Conservation (phyloP, 2,888 invertebrate species). For the Drosophila neoperkinsi region DNA sequence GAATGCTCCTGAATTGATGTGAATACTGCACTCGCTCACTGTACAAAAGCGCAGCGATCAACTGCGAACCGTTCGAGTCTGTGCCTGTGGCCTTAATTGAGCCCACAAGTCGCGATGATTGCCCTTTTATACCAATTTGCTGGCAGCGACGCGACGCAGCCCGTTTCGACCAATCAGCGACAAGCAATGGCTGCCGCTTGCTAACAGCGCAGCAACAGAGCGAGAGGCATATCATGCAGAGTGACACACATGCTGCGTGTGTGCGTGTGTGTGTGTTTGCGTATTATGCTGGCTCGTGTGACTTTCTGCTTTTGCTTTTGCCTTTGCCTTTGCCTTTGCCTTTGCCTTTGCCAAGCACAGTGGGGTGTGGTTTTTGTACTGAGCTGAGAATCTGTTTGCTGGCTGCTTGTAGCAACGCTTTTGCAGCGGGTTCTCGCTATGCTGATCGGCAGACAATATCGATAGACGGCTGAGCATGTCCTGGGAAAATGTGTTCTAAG, state of each 20-base stretch:
- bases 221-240: conserved; percentile 23
- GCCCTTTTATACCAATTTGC: conserved; percentile 87
- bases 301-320: conserved; percentile 55
- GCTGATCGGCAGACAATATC: conserved; percentile 30
- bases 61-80: conserved; percentile 78
- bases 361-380: conserved; percentile 51
- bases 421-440: conserved; percentile 24
- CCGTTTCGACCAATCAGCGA: conserved; percentile 80
- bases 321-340: conserved; percentile 21
- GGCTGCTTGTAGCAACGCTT: conserved; percentile 9
- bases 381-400: conserved; percentile 42
- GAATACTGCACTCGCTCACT: conserved; percentile 16
- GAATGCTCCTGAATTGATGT: conserved; percentile 32
- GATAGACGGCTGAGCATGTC: conserved; percentile 15
- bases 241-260: conserved; percentile 13
- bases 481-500: conserved; percentile 32
- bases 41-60: conserved; percentile 45
- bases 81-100: conserved; percentile 85
- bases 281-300: conserved; percentile 67
- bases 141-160: conserved; percentile 47
- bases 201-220: conserved; percentile 18
- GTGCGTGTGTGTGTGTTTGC: conserved; percentile 16
- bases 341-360: conserved; percentile 18
- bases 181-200: conserved; percentile 77
- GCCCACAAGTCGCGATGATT: conserved; percentile 86